These are phyloP conservation scores for Euclidia mi DNA, from an alignment of 2,888 invertebrate species.

Conservation along the genomic window DNA sequence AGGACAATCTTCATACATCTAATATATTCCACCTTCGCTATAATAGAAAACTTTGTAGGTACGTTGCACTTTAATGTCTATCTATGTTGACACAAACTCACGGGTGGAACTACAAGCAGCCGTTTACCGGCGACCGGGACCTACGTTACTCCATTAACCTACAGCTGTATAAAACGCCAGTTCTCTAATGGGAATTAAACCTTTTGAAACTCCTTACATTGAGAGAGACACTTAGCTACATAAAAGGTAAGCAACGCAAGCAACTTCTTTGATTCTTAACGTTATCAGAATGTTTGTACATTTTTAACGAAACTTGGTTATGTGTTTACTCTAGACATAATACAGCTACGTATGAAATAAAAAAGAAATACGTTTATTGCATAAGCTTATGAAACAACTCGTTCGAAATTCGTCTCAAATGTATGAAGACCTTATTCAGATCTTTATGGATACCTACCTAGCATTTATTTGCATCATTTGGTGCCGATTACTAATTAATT, in stretches of 20 bases:
- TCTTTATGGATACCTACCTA: no score
- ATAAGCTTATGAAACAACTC: no score
- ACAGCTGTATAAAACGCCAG: conserved; percentile 49
- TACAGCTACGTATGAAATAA: no score
- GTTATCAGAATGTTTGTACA: no score
- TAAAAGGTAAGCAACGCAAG: conserved; percentile 39
- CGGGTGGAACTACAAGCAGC: conserved; percentile 40
- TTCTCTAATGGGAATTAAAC: conserved; percentile 55
- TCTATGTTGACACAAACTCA: conserved; percentile 48
- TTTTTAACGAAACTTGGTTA: no score
- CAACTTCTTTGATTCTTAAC: no score
- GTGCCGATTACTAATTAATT: no score
- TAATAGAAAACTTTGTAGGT: conserved; percentile 45
- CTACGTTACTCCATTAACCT: conserved; percentile 52
- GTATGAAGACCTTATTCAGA: no score
- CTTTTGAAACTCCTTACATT: conserved; percentile 53
- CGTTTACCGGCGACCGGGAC: conserved; percentile 44
- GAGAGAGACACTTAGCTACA: conserved; percentile 30
- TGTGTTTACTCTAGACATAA: no score
- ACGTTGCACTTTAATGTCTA: conserved; percentile 41
- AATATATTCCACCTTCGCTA: conserved; percentile 33
- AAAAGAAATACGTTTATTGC: no score
- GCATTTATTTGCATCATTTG: no score
- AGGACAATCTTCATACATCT: conserved; percentile 19
- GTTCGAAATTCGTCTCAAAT: no score